These are phyloP conservation scores for Auanema freiburgensis DNA, from an alignment of 2,888 invertebrate genomes.

Conservation along the genomic window DNA sequence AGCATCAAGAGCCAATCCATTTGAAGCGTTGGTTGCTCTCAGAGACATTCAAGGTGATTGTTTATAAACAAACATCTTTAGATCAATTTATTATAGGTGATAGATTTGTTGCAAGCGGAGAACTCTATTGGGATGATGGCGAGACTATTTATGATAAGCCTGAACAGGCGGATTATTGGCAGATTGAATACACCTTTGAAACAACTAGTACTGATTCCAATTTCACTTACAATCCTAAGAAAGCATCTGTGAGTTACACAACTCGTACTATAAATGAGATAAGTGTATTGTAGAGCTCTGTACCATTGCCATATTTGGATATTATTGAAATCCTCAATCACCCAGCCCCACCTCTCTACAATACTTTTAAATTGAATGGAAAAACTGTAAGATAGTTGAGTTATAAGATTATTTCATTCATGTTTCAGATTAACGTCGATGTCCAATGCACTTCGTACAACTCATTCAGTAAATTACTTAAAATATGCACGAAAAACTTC, in stretches of 20 bases:
- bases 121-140: constrained; percentile 60
- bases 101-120: constrained; percentile 7
- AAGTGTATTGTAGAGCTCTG: constrained; percentile 17
- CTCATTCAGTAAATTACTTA: constrained; percentile 11
- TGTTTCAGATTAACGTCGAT: constrained; percentile 8
- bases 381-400: constrained; percentile 20
- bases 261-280: not conserved
- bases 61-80: constrained; percentile 1
- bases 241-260: constrained; percentile 11
- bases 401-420: not conserved
- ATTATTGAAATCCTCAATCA: constrained; percentile 51
- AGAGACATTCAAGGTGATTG: not conserved
- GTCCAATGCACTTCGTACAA: constrained; percentile 14
- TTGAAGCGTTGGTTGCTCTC: constrained; percentile 72
- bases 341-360: constrained; percentile 37
- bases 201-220: not conserved
- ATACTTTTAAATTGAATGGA: constrained; percentile 41
- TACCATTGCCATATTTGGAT: constrained; percentile 40
- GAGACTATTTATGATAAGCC: constrained; percentile 37
- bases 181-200: constrained; percentile 9
- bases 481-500: constrained; percentile 10
- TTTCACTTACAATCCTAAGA: constrained; percentile 6
- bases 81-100: not conserved
- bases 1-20: constrained; percentile 70
- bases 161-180: constrained; percentile 6